Percentiles rank a stretch among this genome's conserved stretches.
Evolutionary conservation across 2,113 vertebrate species (phyloP).

Genomic region (Amphilophus citrinellus): DNA sequence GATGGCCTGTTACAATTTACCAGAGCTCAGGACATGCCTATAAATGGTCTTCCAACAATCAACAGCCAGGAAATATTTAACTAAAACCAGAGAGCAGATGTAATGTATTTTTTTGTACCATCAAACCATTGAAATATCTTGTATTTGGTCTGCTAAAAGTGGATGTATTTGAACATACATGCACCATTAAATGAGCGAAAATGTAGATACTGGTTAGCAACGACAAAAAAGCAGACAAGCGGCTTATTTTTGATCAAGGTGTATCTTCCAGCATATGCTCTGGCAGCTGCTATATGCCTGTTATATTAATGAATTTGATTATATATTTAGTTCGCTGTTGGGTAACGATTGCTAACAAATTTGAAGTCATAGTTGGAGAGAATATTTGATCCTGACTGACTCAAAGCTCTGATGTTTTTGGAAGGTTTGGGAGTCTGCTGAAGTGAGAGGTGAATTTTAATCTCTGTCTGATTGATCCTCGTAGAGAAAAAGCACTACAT

Average conservation of each 20-base stretch:
- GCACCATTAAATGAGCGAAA: neutral
- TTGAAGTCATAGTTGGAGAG: constrained; percentile 12
- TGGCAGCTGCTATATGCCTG: neutral
- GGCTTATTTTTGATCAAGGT: constrained; percentile 3
- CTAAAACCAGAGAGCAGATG: neutral
- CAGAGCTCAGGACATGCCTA: neutral
- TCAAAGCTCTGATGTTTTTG: constrained; percentile 26
- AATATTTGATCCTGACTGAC: constrained; percentile 39
- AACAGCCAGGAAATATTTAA: neutral
- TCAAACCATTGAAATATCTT: neutral
- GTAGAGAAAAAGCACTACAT: constrained; percentile 11
- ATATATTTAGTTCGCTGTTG: constrained; percentile 22
- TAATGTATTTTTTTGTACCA: neutral
- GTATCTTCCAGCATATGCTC: constrained; percentile 19
- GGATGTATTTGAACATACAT: neutral
- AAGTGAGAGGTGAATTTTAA: constrained; percentile 30
- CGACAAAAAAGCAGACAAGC: neutral
- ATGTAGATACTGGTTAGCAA: neutral
- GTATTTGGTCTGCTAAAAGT: neutral
- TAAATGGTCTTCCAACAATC: neutral
- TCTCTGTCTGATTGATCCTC: constrained; percentile 28
- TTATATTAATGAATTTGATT: constrained; percentile 44
- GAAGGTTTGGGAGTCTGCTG: constrained; percentile 5
- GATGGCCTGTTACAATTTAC: neutral
- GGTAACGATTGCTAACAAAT: constrained; percentile 19